A percentile compares a stretch with the other conserved stretches of the same genome.
Conservation (phyloP, 2,113 vertebrate genomes). For the Monopterus albus region DNA sequence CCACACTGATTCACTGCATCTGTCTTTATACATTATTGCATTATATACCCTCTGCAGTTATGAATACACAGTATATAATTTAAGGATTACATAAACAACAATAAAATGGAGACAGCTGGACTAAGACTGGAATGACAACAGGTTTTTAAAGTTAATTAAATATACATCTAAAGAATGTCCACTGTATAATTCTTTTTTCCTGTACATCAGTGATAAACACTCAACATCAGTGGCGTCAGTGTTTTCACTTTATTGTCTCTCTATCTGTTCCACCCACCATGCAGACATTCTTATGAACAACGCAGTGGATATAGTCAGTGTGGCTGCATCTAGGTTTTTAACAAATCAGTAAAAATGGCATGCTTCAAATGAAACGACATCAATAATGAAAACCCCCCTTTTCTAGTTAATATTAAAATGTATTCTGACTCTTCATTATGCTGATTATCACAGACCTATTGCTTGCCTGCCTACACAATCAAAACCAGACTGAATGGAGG, state of each 20-base stretch:
- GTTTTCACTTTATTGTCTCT: conserved; percentile 16
- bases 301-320: background rate
- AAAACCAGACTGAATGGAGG: conserved; percentile 2
- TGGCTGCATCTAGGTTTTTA: background rate
- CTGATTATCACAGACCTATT: conserved; percentile 27
- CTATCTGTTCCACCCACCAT: background rate
- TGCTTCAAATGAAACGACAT: background rate
- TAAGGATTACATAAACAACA: conserved; percentile 45
- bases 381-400: background rate
- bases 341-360: conserved; percentile 2
- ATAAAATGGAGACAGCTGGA: conserved; percentile 37
- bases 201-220: background rate
- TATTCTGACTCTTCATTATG: conserved; percentile 29
- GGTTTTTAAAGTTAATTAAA: conserved; percentile 46
- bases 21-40: conserved; percentile 19
- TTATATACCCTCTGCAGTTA: conserved; percentile 2
- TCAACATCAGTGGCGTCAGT: background rate
- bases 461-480: conserved; percentile 28
- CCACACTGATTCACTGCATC: background rate
- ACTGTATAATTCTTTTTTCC: conserved; percentile 5
- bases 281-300: background rate
- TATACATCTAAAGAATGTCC: conserved; percentile 28
- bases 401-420: conserved; percentile 26
- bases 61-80: conserved; percentile 19
- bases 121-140: background rate